These are phyloP conservation scores for Helicoverpa zea DNA, from an alignment of 1,140 invertebrate genomes.

Conservation along the genomic window DNA sequence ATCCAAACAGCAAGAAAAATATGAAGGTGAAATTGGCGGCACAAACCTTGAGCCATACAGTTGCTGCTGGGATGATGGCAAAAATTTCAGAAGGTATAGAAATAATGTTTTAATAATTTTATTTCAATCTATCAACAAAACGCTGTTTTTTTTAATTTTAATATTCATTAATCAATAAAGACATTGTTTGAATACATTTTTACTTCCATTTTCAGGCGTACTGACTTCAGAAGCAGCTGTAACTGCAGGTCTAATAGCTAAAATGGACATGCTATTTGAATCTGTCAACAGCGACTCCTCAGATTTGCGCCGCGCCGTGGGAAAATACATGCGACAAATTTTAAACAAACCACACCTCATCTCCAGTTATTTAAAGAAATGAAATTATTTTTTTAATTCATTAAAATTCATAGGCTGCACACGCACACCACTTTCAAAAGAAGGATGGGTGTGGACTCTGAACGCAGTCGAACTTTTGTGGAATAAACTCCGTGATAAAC, in stretches of 20 bases:
- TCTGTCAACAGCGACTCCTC: constrained; percentile 40
- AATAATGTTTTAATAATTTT: background rate
- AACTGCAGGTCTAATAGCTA: constrained; percentile 28
- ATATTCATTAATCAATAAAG: background rate
- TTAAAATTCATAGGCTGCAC: constrained; percentile 45
- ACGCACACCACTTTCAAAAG: constrained; percentile 47
- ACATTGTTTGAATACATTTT: background rate
- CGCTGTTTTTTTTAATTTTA: background rate
- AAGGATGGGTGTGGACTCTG: constrained; percentile 55
- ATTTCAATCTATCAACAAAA: background rate
- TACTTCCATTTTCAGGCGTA: constrained; percentile 26
- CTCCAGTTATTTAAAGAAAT: constrained; percentile 17
- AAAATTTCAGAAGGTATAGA: background rate
- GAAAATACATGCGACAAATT: constrained; percentile 45
- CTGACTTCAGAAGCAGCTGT: constrained; percentile 16
- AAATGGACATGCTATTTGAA: constrained; percentile 54
- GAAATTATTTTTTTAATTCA: constrained; percentile 51
- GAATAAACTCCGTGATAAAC: constrained; percentile 33
- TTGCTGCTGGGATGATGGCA: background rate
- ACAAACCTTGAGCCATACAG: background rate
- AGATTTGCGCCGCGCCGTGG: constrained; percentile 41
- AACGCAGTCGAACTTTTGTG: constrained; percentile 51
- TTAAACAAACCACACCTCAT: constrained; percentile 43
- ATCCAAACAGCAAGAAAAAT: background rate
- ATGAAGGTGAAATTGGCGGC: background rate